A percentile compares a stretch with the other conserved stretches of the same genome.
Conservation (phyloP, 2,113 vertebrate species). For the Rhea pennata region DNA sequence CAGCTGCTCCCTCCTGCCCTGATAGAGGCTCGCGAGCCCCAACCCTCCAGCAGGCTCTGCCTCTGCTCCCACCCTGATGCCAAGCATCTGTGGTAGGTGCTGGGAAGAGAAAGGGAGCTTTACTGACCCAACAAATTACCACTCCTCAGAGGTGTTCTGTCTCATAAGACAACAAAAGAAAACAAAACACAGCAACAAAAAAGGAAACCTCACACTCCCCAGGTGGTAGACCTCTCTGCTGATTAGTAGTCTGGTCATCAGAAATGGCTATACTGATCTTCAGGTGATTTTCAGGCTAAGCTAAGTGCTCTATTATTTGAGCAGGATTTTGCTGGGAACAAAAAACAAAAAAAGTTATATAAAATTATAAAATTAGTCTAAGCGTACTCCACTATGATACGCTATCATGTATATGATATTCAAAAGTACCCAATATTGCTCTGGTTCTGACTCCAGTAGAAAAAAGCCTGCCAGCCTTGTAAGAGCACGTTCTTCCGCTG, state of each 20-base stretch:
- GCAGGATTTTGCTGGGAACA: background rate
- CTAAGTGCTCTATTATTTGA: background rate
- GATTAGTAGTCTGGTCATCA: background rate
- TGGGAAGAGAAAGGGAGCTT: background rate
- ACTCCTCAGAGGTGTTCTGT: background rate
- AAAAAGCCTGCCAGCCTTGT: background rate
- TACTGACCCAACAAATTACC: background rate
- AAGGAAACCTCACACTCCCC: background rate
- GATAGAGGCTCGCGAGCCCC: background rate
- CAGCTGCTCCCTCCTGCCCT: background rate
- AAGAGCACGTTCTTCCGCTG: background rate
- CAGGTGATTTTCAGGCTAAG: background rate
- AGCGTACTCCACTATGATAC: background rate
- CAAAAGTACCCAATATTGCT: background rate
- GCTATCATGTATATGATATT: background rate
- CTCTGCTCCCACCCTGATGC: background rate
- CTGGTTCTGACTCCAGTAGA: background rate
- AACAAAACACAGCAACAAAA: background rate
- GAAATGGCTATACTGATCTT: background rate
- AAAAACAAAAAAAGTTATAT: background rate
- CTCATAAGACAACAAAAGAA: background rate
- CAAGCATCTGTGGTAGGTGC: background rate
- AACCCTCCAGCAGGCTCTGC: background rate
- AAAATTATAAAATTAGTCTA: background rate
- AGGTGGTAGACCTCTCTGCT: background rate